Percentiles rank a stretch among this genome's conserved stretches.
phyloP scores from a whole-genome alignment of 2,888 invertebrate species.

The Lasioglossum lativentre region DNA sequence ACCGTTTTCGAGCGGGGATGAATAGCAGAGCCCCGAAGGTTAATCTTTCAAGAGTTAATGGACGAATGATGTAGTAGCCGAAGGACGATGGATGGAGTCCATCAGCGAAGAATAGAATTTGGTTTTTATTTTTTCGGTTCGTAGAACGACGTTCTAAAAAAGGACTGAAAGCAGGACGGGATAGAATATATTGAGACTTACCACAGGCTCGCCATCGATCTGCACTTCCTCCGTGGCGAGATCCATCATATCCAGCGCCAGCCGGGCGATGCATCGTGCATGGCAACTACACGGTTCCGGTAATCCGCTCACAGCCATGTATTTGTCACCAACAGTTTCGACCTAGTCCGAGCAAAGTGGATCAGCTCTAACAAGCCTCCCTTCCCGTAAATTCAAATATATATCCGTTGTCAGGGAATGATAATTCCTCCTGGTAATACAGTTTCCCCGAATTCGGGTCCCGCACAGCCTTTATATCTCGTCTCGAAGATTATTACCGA shows the following conservation, averaged over 20 bases:
- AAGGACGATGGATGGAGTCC: background rate
- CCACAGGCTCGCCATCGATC: conserved; percentile 95
- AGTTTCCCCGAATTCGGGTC: background rate
- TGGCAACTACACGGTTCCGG: conserved; percentile 96
- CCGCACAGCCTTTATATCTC: background rate
- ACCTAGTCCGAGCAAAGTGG: conserved; percentile 87
- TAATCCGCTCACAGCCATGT: conserved; percentile 98
- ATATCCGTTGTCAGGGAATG: conserved; percentile 20
- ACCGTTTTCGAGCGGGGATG: background rate
- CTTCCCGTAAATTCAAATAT: conserved; percentile 48
- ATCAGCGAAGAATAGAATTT: background rate
- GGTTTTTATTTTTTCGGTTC: background rate
- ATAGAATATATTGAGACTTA: conserved; percentile 82
- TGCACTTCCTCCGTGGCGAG: conserved; percentile 92
- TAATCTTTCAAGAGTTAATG: background rate
- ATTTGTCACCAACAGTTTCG: conserved; percentile 98
- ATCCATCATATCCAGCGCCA: conserved; percentile 98
- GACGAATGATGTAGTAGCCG: background rate
- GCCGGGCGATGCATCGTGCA: conserved; percentile 94
- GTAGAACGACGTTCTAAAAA: background rate
- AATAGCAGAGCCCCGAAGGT: background rate
- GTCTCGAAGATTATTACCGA: background rate
- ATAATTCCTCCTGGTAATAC: conserved; percentile 10
- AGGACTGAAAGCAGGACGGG: background rate
- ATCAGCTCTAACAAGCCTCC: conserved; percentile 58